Evolutionary conservation across 2,888 invertebrate species (phyloP).

Genomic region (Mythimna loreyi): DNA sequence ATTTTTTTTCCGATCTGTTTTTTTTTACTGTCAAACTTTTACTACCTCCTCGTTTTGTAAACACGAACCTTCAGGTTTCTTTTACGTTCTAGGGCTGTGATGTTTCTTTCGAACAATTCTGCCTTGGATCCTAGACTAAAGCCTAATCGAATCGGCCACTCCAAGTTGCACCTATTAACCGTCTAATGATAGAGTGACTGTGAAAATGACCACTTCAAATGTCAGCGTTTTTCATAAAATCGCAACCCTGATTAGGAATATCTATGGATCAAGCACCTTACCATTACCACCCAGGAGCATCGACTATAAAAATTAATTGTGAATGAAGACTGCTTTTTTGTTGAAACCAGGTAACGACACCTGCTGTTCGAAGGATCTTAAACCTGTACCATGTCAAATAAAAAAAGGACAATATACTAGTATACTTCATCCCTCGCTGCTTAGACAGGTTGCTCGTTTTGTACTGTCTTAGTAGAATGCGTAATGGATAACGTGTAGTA

Average conservation of each 20-base stretch:
- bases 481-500: slow-evolving; percentile 4
- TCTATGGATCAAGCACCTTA: slow-evolving; percentile 22
- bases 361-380: slow-evolving; percentile 34
- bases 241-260: not conserved
- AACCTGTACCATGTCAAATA: not conserved
- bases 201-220: not conserved
- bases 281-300: slow-evolving; percentile 21
- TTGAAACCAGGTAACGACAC: slow-evolving; percentile 56
- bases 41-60: too few species aligned
- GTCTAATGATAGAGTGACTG: not conserved
- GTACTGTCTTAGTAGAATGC: not conserved
- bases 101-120: too few species aligned
- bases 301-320: slow-evolving; percentile 12
- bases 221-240: not conserved
- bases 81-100: too few species aligned
- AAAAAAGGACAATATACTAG: not conserved
- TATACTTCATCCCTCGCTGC: slow-evolving; percentile 21
- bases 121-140: too few species aligned
- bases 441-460: too few species aligned
- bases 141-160: not conserved
- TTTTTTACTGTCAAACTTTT: too few species aligned
- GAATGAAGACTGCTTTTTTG: slow-evolving; percentile 51
- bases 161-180: not conserved
- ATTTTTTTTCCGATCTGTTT: too few species aligned
- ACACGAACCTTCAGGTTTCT: too few species aligned